phyloP scores from a whole-genome alignment of 2,113 vertebrate genomes.

The Zosterops borbonicus region DNA sequence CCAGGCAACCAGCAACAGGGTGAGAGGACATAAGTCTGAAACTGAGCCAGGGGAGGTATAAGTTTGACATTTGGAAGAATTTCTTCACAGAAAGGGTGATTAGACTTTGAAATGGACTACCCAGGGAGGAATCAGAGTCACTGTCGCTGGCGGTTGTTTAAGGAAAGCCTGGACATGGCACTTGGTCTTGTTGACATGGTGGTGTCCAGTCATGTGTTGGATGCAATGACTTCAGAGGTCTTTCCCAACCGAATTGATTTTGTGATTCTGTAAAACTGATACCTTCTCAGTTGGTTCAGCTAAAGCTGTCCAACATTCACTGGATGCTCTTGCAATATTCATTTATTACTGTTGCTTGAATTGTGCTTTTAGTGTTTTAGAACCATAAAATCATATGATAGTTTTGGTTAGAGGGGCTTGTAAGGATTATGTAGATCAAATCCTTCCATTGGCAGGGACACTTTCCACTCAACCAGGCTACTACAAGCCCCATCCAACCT shows the following conservation, averaged over 20 bases:
- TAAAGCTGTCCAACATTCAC: background rate
- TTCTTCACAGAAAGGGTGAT: background rate
- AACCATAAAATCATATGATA: background rate
- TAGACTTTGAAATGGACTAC: background rate
- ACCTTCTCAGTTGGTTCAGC: background rate
- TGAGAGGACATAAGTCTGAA: background rate
- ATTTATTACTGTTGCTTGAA: background rate
- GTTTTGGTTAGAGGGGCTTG: background rate
- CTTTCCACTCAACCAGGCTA: background rate
- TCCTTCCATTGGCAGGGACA: accelerated
- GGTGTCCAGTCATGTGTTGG: background rate
- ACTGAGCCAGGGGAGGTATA: background rate
- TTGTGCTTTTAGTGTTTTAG: background rate
- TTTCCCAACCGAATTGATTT: background rate
- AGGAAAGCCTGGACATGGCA: background rate
- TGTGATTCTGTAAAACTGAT: background rate
- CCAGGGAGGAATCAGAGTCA: background rate
- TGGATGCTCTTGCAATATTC: accelerated
- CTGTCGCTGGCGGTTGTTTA: background rate
- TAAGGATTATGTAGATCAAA: accelerated
- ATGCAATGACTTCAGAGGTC: background rate
- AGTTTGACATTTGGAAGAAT: background rate
- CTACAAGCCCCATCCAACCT: accelerated
- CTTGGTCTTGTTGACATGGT: accelerated
- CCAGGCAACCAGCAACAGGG: accelerated